Base-by-base conservation (phyloP, 1,140 invertebrate species). In the Bicyclus anynana region DNA sequence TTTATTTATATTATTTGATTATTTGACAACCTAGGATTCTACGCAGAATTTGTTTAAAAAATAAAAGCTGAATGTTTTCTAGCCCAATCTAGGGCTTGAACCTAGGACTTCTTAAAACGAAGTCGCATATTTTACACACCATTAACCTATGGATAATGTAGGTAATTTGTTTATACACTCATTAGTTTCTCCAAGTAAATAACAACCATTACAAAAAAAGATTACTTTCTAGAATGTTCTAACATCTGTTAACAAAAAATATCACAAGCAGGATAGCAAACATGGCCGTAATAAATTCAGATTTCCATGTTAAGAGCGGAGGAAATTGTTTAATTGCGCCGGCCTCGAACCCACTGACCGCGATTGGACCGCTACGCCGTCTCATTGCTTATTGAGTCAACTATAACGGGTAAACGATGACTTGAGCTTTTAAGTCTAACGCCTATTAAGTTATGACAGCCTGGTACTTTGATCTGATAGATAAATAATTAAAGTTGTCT, bases 271-370 rank as follows among this genome's bases (percentile, higher is more conserved):
- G 53, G 42, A 55, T 26, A 18, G 26, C 37, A 14, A 51, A 23
- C 49, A n/a, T 10, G 16, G 9, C 33, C 44, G 47, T 48, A 55
- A 48, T 38, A 17, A 38, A 14, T 16, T 38, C 13, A 48, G 33
- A 53, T 53, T 42, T 53, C 53, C 52, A 52, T 48, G 17, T 33
- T 54, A 59, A 54, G 50, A 57, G 50, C 40, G 13, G 35, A 54
- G 61, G 53, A 64, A 71, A 76, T 69, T 62, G 67, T 74, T 67
- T 73, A 75, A 74, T 75, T 66, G 54, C 63, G 42, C 21, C 47
- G 62, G 61, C 65, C 53, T 63, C 56, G 62, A 68, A 69, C 72
- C 69, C 53, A 73, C 65, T 77, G 70, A 77, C 76, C 70, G 69
- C 40, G 57, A 53, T 71, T 12, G 14, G n/a, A 62, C 48, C 48